phyloP scores from a whole-genome alignment of 2,888 invertebrate genomes.

The Augiades crinisus region DNA sequence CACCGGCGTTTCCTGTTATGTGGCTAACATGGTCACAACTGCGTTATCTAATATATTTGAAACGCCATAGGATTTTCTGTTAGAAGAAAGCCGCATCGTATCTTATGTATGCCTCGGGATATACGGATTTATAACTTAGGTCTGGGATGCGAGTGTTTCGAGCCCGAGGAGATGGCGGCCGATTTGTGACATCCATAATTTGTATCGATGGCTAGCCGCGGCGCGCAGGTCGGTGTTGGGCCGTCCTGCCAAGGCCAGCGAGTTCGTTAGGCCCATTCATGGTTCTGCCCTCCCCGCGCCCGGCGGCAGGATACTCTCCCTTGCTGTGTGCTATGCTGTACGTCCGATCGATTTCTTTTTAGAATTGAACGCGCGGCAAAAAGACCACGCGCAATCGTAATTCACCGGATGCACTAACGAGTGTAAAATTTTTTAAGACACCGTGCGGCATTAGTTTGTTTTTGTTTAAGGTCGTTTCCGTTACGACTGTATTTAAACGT shows the following conservation, averaged over 20 bases:
- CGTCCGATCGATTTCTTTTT: slow-evolving; percentile 70
- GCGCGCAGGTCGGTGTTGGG: slow-evolving; percentile 45
- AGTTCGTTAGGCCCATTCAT: slow-evolving; percentile 80
- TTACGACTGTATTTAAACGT: slow-evolving; percentile 44
- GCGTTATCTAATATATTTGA: background rate
- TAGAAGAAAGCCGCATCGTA: too few species aligned
- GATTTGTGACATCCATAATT: slow-evolving; percentile 33
- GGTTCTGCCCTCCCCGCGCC: slow-evolving; percentile 59
- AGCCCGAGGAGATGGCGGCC: slow-evolving; percentile 8
- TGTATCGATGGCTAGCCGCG: slow-evolving; percentile 36
- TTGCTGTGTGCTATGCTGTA: slow-evolving; percentile 62
- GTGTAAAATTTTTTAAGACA: slow-evolving; percentile 67
- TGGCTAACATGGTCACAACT: slow-evolving; percentile 7
- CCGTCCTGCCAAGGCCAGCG: slow-evolving; percentile 72
- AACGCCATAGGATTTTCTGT: background rate
- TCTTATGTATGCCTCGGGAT: too few species aligned
- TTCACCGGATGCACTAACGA: slow-evolving; percentile 80
- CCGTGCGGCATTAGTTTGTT: slow-evolving; percentile 60
- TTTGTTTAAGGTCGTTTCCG: slow-evolving; percentile 64
- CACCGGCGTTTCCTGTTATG: slow-evolving; percentile 61
- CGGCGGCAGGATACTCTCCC: slow-evolving; percentile 70
- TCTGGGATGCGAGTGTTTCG: slow-evolving; percentile 11
- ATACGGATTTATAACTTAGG: too few species aligned
- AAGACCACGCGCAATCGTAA: slow-evolving; percentile 68
- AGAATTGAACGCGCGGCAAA: slow-evolving; percentile 58